These are phyloP conservation scores for Glyptemys insculpta DNA, from an alignment of 2,797 vertebrate genomes.

Conservation along the genomic window DNA sequence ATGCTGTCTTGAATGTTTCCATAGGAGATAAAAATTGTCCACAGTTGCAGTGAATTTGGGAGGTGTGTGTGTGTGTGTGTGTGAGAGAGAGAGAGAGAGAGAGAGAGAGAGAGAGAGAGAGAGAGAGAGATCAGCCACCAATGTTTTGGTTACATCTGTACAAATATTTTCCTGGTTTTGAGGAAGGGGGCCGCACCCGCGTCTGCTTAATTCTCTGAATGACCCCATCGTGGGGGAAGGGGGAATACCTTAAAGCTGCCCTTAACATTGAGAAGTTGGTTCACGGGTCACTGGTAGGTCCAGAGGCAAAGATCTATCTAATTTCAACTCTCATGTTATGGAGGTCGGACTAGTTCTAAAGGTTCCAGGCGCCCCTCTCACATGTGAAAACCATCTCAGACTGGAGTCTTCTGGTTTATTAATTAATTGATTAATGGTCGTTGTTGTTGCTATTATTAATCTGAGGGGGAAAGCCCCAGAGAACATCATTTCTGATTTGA, in stretches of 20 bases:
- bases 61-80: background rate
- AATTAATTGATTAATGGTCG: too few relatives aligned
- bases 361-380: background rate
- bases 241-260: background rate
- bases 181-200: background rate
- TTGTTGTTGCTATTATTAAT: background rate
- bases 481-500: background rate
- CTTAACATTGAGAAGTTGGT: background rate
- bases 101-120: background rate
- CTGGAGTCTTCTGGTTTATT: background rate
- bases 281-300: constrained; percentile 1
- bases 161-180: constrained; percentile 1
- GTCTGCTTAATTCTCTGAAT: background rate
- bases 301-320: background rate
- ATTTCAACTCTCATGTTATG: background rate
- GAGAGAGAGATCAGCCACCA: background rate
- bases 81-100: too few relatives aligned
- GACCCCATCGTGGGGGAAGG: background rate
- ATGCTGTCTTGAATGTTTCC: background rate
- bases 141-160: constrained; percentile 5
- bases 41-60: background rate
- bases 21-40: background rate
- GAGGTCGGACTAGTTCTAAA: background rate
- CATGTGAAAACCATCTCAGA: background rate
- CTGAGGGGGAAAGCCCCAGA: background rate